Evolutionary conservation across 2,888 invertebrate genomes (phyloP).

Genomic region (Ceraclea dissimilis): DNA sequence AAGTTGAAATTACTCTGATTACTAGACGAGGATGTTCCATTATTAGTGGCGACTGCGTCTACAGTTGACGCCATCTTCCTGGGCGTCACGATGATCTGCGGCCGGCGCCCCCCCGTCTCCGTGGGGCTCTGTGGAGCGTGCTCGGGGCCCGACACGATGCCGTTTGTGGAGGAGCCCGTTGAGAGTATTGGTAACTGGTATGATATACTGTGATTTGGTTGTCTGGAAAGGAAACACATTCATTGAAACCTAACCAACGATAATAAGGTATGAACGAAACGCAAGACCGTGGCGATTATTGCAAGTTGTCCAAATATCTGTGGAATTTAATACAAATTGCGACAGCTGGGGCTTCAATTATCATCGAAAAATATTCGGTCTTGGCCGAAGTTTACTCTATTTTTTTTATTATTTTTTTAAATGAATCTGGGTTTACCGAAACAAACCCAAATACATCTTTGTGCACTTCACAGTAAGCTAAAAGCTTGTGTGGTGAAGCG

Average conservation of each 20-base stretch:
- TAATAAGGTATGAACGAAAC: no score
- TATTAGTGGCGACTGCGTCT: conserved; percentile 27
- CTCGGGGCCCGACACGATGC: conserved; percentile 18
- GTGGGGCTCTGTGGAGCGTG: conserved; percentile 22
- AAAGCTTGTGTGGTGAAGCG: no score
- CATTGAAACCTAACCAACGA: not conserved
- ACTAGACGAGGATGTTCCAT: conserved; percentile 16
- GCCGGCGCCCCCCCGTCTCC: conserved; percentile 34
- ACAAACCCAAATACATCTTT: no score
- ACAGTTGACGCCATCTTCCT: conserved; percentile 42
- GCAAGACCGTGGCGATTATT: no score
- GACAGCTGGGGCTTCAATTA: no score
- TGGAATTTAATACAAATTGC: no score
- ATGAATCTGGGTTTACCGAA: no score
- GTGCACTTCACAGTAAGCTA: no score
- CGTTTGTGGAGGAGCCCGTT: conserved; percentile 23
- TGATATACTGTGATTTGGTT: conserved; percentile 19
- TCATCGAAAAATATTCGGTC: no score
- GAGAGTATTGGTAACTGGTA: conserved; percentile 15
- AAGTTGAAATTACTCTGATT: conserved; percentile 25
- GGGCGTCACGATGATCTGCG: conserved; percentile 71
- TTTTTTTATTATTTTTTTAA: no score
- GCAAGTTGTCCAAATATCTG: no score
- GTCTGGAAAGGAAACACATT: conserved; percentile 10
- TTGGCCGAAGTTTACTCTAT: no score